Percentiles rank a stretch among this genome's conserved stretches.
Conservation (phyloP, 64 coral and sea anemone genomes). For the Montipora cactus region DNA sequence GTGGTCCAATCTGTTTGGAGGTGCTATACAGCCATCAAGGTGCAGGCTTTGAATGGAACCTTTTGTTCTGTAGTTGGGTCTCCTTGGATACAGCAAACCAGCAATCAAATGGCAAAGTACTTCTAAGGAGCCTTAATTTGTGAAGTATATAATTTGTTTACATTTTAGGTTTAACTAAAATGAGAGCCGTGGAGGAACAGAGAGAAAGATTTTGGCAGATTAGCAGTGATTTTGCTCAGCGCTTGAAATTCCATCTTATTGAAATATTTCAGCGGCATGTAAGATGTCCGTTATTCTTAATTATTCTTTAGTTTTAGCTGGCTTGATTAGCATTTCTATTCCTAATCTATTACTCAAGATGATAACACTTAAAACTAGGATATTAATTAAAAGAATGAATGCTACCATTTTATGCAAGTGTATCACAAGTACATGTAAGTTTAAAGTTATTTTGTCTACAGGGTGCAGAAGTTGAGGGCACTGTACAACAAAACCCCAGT, state of each 20-base stretch:
- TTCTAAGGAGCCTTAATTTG: background rate
- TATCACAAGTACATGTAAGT: no score
- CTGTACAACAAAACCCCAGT: conserved; percentile 84
- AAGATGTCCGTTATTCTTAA: conserved; percentile 4
- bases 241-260: conserved; percentile 77
- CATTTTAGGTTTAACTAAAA: conserved; percentile 80
- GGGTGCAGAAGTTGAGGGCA: conserved; percentile 78
- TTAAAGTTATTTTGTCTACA: background rate
- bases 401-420: no score
- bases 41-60: no score
- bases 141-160: background rate
- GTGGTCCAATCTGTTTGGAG: no score
- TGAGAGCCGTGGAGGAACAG: conserved; percentile 90
- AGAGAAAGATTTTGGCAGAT: conserved; percentile 78
- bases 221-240: conserved; percentile 82
- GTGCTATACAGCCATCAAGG: no score
- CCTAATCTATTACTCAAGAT: no score
- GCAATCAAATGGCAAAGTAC: background rate
- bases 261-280: conserved; percentile 92
- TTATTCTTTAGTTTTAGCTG: no score
- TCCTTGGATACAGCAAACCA: no score
- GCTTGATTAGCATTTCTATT: no score
- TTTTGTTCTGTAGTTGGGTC: no score
- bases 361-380: no score
- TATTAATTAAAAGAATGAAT: no score